Base-by-base conservation (phyloP, 2,797 vertebrate genomes). In the Melopsittacus undulatus region DNA sequence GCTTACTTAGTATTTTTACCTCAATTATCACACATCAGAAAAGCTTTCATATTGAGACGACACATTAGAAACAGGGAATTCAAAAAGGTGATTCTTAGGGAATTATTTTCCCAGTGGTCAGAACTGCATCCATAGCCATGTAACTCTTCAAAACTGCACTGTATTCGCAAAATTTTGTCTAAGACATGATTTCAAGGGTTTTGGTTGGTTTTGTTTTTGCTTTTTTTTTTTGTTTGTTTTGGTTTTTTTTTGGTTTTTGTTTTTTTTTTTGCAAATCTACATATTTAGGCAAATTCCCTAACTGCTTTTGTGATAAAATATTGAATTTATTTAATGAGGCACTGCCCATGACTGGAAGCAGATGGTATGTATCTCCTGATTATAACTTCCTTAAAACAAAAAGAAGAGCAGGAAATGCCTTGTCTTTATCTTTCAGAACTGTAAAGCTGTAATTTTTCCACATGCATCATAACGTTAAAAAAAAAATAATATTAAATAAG, bases 261-360 rank as follows among this genome's bases (percentile, higher is more conserved):
- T 43, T 19, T 43, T 43, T 23, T 8, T 48, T 61, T 81, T 42
- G 11, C 3, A 76, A n/a, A 81, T 76, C 10, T 24, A 66, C 7
- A 6, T 30, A 68, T 23, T 4, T 70, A 40, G 21, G n/a, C 9
- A 70, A 80, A 80, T 45, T 17, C 2, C 4, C 24, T 62, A 61
- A 15, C 8, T 61, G 1, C 17, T 68, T 80, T 59, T 20, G 3
- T 57, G 17, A 57, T 34, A 52, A 64, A 83, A 11, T 7, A 52
- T 11, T 45, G 6, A 43, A 51, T 23, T 29, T 10, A 66, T 72
- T 76, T 43, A 56, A 17, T 9, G 5, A 29, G 4, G 9, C 22
- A 22, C 36, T 64, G 15, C 8, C 38, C 1, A 1, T 29, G 12
- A 2, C 17, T 80, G 7, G n/a, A 61, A 69, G 0, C 5, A 57